Conservation (phyloP, 2,888 invertebrate genomes). For the Poecilus cupreus region DNA sequence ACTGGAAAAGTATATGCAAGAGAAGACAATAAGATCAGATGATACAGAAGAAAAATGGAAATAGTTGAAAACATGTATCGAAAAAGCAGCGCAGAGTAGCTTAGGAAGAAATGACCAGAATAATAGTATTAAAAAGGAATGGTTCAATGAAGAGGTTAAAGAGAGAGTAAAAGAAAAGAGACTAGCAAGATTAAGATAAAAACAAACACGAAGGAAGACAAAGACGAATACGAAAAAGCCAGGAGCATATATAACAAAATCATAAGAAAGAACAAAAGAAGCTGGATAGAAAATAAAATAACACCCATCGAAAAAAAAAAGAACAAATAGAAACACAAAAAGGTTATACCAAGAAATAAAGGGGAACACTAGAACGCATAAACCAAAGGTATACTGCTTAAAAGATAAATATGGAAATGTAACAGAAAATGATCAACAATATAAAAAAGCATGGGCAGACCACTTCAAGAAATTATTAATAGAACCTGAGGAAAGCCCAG, state of each 20-base stretch:
- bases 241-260: conserved; percentile 31
- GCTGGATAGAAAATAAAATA: conserved; percentile 15
- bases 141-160: conserved; percentile 35
- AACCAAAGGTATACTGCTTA: too few species aligned
- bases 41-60: conserved; percentile 6
- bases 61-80: conserved; percentile 20
- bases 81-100: conserved; percentile 15
- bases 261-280: conserved; percentile 28
- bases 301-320: neutral
- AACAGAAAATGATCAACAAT: neutral
- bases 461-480: conserved; percentile 1
- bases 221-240: conserved; percentile 21
- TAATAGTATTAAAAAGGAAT: conserved; percentile 27
- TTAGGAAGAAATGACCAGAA: conserved; percentile 1
- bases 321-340: neutral
- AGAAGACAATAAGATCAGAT: neutral
- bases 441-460: neutral
- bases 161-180: conserved; percentile 17
- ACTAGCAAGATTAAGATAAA: neutral
- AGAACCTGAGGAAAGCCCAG: neutral
- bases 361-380: neutral
- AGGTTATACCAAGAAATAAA: neutral
- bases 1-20: conserved; percentile 5
- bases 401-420: neutral
- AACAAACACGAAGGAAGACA: neutral